Conservation (phyloP, 2,888 invertebrate genomes). For the Altica lythri region DNA sequence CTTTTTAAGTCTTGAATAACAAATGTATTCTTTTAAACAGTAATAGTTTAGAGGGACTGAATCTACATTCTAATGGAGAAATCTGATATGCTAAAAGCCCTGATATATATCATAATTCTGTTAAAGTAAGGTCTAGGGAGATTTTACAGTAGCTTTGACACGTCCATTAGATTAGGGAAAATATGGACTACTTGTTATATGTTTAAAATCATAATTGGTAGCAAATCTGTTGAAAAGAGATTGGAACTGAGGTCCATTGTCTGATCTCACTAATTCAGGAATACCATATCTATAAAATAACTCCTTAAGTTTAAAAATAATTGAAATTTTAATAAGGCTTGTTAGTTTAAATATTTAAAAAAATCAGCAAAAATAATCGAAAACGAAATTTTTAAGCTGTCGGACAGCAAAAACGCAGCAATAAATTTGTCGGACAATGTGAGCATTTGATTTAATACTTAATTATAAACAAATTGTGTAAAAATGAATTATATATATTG, state of each 20-base stretch:
- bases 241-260: constrained; percentile 41
- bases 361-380: constrained; percentile 36
- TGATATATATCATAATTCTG: constrained; percentile 22
- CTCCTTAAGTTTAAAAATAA: constrained; percentile 33
- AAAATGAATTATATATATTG: no score
- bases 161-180: constrained; percentile 26
- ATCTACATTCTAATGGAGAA: constrained; percentile 22
- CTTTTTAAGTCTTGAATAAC: no score
- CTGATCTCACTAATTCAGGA: constrained; percentile 38
- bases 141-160: constrained; percentile 24
- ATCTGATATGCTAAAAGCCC: constrained; percentile 20
- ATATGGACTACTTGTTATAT: constrained; percentile 34
- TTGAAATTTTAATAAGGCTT: constrained; percentile 20
- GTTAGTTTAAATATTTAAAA: constrained; percentile 31
- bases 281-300: constrained; percentile 40
- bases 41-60: constrained; percentile 12
- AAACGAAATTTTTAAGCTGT: no score
- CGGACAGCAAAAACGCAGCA: no score
- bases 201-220: constrained; percentile 18
- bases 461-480: no score
- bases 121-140: constrained; percentile 19
- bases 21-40: constrained; percentile 8
- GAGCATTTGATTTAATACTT: no score
- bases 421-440: no score
- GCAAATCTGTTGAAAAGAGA: constrained; percentile 31